Conservation (phyloP, 2,797 vertebrate genomes). For the Enoplosus armatus region DNA sequence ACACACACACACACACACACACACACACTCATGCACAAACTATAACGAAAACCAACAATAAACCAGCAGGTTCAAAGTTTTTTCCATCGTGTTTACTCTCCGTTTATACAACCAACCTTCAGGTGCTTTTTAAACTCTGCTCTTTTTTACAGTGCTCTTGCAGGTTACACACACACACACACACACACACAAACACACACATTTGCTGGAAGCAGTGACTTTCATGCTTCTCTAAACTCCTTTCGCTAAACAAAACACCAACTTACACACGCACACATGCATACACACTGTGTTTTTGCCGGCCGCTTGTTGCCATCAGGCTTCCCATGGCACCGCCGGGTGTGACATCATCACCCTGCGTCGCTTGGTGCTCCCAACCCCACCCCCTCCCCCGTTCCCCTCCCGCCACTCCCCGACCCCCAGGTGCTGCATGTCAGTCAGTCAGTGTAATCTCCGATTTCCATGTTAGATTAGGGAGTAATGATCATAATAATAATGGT, state of each 20-base stretch:
- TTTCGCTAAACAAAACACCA: slow-evolving; percentile 42
- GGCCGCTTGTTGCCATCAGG: slow-evolving; percentile 71
- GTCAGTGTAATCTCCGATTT: slow-evolving; percentile 83
- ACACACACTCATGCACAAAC: slow-evolving; percentile 40
- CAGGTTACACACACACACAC: slow-evolving; percentile 66
- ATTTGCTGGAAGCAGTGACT: slow-evolving; percentile 63
- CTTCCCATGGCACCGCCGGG: slow-evolving; percentile 60
- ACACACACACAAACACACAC: slow-evolving; percentile 32
- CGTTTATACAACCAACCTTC: slow-evolving; percentile 81
- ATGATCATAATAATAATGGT: slow-evolving; percentile 83
- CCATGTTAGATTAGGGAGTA: slow-evolving; percentile 85
- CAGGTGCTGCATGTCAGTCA: slow-evolving; percentile 85
- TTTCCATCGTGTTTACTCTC: slow-evolving; percentile 75
- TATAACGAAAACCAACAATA: slow-evolving; percentile 62
- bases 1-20: slow-evolving; percentile 15
- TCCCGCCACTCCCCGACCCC: slow-evolving; percentile 27
- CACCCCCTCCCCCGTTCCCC: background rate
- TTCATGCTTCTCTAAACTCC: slow-evolving; percentile 41
- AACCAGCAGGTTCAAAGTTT: slow-evolving; percentile 77
- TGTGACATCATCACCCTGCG: slow-evolving; percentile 70
- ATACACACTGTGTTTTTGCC: slow-evolving; percentile 78
- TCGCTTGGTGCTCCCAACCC: slow-evolving; percentile 70
- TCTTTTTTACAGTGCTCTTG: slow-evolving; percentile 80
- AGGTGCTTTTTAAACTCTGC: slow-evolving; percentile 82
- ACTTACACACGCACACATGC: slow-evolving; percentile 36